Evolutionary conservation across 2,888 invertebrate species (phyloP).

Genomic region (Gymnosoma rotundatum): DNA sequence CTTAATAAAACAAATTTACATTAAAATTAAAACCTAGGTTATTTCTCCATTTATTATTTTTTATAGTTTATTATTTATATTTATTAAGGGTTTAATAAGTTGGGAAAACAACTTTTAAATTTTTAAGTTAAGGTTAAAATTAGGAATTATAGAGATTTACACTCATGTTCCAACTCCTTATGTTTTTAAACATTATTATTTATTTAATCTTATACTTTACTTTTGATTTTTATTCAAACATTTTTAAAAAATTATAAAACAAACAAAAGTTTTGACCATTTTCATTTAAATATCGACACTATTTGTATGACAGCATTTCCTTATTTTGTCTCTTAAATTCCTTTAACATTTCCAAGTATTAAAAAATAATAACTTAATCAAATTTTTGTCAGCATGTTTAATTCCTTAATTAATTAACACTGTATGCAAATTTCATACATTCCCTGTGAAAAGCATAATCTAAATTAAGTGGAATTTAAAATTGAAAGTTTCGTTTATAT

Average conservation of each 20-base stretch:
- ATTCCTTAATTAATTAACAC: conserved; percentile 26
- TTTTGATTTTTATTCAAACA: too few species aligned
- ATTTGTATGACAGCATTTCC: conserved; percentile 11
- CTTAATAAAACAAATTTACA: too few species aligned
- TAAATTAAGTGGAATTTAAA: background rate
- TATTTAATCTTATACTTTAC: too few species aligned
- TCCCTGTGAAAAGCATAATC: conserved; percentile 16
- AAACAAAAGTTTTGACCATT: background rate
- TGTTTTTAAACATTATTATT: too few species aligned
- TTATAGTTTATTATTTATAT: too few species aligned
- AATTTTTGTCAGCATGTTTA: conserved; percentile 56
- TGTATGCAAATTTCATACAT: conserved; percentile 61
- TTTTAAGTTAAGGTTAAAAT: too few species aligned
- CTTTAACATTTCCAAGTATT: conserved; percentile 58
- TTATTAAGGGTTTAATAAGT: too few species aligned
- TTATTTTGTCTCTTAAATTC: conserved; percentile 39
- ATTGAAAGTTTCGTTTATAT: background rate
- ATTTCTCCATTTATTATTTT: too few species aligned
- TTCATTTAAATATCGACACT: background rate
- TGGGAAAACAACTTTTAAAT: too few species aligned
- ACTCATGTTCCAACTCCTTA: too few species aligned
- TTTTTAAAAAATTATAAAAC: background rate
- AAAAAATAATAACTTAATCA: conserved; percentile 3
- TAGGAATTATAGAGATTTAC: too few species aligned
- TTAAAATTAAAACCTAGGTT: too few species aligned